Base-by-base conservation (phyloP, 1,140 invertebrate genomes). In the Watersipora subatra region DNA sequence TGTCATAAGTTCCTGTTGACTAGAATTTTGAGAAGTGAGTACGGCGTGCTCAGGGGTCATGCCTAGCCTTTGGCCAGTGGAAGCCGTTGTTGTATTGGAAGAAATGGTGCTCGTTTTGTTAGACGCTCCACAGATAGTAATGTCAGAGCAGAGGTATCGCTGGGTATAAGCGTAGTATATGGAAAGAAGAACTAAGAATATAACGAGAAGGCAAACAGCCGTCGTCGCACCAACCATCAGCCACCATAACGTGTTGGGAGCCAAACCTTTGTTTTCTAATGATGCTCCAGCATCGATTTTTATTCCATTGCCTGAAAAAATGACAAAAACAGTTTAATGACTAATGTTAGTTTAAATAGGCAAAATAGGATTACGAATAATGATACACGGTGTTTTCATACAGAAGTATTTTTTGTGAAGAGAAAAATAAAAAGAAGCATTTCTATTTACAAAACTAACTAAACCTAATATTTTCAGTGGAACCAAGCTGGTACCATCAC, bases 151-250 rank as follows among this genome's bases (percentile, higher is more conserved):
- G 58, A 59, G 27, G 58, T 59, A 59, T 12, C 58, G 22, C 58
- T 59, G 58, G 7, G 58, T 28, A 22, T 59, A 28, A 17, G 58
- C 58, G 27, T 59, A 59, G 58, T 59, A 59, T 7, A 59, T 22
- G 58, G 58, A 7, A 7, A 59, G 58, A 7, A 59, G 58, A 7
- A 59, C 58, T 17, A 59, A 22, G 22, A 59, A 28, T 25, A 59
- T 25, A 12, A 59, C 22, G 7, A 59, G 58, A 7, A 59, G 22
- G 22, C 58, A 59, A 7, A 59, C 58, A 28, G 58, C 58, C 22
- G 22, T 24, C 7, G 58, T 59, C 7, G 58, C 58, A 28, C 22
- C 58, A 12, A 59, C 27, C 58, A 59, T 59, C 22, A 59, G 58
- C 58, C 58, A 59, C 58, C 58, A 59, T 7, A 59, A 22, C 7